A percentile compares a stretch with the other conserved stretches of the same genome.
Conservation (phyloP, 2,888 invertebrate species). For the Pammene fasciana region DNA sequence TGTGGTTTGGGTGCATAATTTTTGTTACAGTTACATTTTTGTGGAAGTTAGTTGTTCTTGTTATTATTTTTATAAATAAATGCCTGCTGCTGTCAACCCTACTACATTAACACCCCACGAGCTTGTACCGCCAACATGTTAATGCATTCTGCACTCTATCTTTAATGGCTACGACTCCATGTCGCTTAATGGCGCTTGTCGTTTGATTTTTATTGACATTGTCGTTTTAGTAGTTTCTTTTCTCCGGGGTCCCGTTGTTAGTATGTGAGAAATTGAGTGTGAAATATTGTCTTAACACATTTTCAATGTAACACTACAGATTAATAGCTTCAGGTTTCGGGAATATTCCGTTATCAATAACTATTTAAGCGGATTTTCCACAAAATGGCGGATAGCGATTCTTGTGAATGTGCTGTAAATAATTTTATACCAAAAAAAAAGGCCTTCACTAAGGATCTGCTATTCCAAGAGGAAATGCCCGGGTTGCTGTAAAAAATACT, state of each 20-base stretch:
- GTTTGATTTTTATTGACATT: slow-evolving; percentile 24
- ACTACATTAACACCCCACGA: slow-evolving; percentile 37
- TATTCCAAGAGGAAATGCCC: too few species aligned
- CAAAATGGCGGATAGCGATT: too few species aligned
- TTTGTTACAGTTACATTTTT: too few species aligned
- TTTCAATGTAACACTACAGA: not conserved
- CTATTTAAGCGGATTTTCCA: too few species aligned
- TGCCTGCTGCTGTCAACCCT: not conserved
- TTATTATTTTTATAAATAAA: not conserved
- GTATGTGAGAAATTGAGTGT: not conserved
- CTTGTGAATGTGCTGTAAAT: too few species aligned
- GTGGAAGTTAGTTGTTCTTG: too few species aligned
- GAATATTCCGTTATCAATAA: too few species aligned
- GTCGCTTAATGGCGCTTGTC: slow-evolving; percentile 27
- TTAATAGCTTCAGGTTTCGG: too few species aligned
- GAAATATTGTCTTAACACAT: not conserved
- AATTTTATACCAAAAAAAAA: too few species aligned
- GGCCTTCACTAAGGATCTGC: too few species aligned
- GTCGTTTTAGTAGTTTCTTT: not conserved
- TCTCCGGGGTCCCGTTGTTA: not conserved
- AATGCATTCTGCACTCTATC: slow-evolving; percentile 40
- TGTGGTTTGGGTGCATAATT: too few species aligned
- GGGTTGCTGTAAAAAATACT: too few species aligned
- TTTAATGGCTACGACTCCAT: slow-evolving; percentile 29
- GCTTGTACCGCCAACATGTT: slow-evolving; percentile 31